phyloP scores from a whole-genome alignment of 2,797 vertebrate genomes.

The Bovichtus diacanthus region DNA sequence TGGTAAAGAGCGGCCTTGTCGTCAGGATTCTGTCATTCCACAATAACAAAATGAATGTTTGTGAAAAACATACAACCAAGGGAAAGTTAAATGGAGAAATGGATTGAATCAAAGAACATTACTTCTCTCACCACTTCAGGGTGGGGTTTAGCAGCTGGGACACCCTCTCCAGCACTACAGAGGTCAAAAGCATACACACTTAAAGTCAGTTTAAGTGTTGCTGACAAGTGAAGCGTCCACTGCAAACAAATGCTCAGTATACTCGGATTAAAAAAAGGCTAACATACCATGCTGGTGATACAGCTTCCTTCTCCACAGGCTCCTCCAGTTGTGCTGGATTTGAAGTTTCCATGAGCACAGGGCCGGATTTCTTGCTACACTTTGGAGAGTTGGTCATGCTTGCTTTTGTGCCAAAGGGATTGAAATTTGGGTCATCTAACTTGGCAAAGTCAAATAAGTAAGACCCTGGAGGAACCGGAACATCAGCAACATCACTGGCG shows the following conservation, averaged over 20 bases:
- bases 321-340: conserved; percentile 17
- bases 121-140: conserved; percentile 24
- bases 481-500: conserved; percentile 32
- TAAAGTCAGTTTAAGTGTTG: neutral
- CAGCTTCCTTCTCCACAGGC: conserved; percentile 43
- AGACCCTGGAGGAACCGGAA: conserved; percentile 68
- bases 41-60: neutral
- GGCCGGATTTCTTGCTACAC: conserved; percentile 37
- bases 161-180: conserved; percentile 50
- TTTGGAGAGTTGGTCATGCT: conserved; percentile 78
- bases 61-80: neutral
- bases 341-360: conserved; percentile 10
- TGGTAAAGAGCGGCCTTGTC: neutral
- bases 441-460: conserved; percentile 85
- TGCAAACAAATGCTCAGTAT: neutral
- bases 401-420: conserved; percentile 81
- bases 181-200: neutral
- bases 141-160: conserved; percentile 8
- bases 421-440: conserved; percentile 87
- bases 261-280: neutral
- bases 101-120: neutral
- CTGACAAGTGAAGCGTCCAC: neutral
- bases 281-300: conserved; percentile 54
- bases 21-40: conserved; percentile 33
- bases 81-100: neutral